Conservation (phyloP, 2,113 vertebrate species). For the Esox niger region DNA sequence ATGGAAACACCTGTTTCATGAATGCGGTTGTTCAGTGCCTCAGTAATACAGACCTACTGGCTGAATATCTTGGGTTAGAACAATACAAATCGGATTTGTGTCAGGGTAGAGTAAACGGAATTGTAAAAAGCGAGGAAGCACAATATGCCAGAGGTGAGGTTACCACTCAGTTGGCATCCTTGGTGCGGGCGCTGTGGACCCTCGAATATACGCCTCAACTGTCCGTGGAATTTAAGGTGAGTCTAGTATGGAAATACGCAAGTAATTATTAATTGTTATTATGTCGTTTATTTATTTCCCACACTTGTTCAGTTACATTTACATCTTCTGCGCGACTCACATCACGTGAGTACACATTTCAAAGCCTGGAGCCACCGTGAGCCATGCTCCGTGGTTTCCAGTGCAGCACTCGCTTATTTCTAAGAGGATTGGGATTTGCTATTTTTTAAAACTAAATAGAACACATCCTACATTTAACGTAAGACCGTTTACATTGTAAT, state of each 20-base stretch:
- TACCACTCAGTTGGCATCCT: constrained; percentile 83
- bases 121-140: constrained; percentile 40
- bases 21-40: constrained; percentile 95
- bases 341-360: background rate
- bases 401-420: too few species aligned
- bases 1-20: constrained; percentile 96
- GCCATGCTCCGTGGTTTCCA: background rate
- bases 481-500: background rate
- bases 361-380: background rate
- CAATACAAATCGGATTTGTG: constrained; percentile 72
- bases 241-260: constrained; percentile 8
- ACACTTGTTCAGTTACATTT: background rate
- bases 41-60: constrained; percentile 91
- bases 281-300: background rate
- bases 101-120: constrained; percentile 53
- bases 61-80: constrained; percentile 86
- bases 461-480: background rate
- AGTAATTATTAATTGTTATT: background rate
- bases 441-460: background rate
- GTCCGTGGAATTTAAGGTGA: constrained; percentile 93
- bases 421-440: background rate
- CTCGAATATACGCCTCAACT: constrained; percentile 89
- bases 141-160: constrained; percentile 71
- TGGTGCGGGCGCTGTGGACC: constrained; percentile 91
- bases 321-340: background rate